These are phyloP conservation scores for Psophia crepitans DNA, from an alignment of 2,113 vertebrate genomes.

Conservation along the genomic window DNA sequence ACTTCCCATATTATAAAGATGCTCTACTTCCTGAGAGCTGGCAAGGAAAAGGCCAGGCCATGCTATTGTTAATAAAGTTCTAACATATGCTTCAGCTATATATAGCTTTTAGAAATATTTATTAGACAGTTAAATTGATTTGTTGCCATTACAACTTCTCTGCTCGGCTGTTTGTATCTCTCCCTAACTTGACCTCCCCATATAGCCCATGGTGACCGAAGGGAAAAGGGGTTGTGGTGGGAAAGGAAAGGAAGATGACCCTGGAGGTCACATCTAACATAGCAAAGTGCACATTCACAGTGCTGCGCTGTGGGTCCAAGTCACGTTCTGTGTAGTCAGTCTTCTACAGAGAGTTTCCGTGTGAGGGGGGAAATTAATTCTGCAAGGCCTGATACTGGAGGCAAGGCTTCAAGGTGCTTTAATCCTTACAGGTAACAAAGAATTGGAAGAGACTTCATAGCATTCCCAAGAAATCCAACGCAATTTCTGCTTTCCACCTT, in stretches of 20 bases:
- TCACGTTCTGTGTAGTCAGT: background rate
- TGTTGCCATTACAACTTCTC: background rate
- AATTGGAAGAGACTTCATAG: background rate
- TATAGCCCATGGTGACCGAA: background rate
- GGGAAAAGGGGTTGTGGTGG: background rate
- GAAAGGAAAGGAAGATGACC: conserved; percentile 10
- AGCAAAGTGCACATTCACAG: background rate
- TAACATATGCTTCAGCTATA: background rate
- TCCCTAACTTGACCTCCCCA: background rate
- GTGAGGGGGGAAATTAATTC: background rate
- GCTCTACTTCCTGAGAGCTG: background rate
- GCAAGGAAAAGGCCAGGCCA: background rate
- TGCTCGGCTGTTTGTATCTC: background rate
- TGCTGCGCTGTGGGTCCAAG: fast-evolving
- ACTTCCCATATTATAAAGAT: background rate
- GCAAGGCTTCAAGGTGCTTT: background rate
- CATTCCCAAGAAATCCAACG: background rate
- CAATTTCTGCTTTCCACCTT: background rate
- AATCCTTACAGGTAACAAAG: background rate
- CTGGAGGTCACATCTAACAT: background rate
- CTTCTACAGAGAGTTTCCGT: background rate
- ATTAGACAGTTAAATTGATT: background rate
- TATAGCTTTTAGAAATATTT: conserved; percentile 11
- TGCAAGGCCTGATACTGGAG: background rate
- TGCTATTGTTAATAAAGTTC: background rate